Conservation (phyloP, 2,113 vertebrate species). For the Orcinus orca region DNA sequence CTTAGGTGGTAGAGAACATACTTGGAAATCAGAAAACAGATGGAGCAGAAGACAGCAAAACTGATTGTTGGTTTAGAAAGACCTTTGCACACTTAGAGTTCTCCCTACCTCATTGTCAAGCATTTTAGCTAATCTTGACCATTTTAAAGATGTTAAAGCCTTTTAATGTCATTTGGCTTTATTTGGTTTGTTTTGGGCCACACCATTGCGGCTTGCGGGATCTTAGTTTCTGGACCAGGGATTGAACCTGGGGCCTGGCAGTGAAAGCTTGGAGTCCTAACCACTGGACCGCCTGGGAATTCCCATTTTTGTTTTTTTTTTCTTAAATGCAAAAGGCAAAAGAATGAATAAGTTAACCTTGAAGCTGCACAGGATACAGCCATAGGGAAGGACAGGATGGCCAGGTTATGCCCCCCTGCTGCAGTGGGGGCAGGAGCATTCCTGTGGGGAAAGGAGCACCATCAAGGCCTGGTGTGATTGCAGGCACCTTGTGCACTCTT, state of each 20-base stretch:
- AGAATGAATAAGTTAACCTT: background rate
- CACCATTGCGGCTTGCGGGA: background rate
- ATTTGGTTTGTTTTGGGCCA: background rate
- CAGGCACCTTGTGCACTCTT: background rate
- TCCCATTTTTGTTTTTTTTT: background rate
- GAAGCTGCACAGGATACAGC: background rate
- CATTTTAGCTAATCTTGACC: background rate
- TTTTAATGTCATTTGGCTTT: background rate
- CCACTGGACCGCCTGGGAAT: background rate
- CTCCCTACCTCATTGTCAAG: background rate
- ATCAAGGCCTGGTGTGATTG: background rate
- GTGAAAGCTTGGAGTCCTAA: background rate
- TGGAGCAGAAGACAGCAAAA: background rate
- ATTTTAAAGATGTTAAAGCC: background rate
- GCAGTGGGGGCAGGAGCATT: background rate
- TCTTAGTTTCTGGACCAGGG: background rate
- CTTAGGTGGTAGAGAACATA: background rate
- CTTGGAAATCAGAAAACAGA: constrained; percentile 14
- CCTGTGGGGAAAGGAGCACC: background rate
- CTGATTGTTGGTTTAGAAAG: background rate
- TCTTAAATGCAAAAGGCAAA: background rate
- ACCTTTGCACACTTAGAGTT: background rate
- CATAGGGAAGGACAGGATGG: background rate
- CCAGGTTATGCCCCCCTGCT: background rate
- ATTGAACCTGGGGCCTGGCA: background rate